phyloP scores from a whole-genome alignment of 2,797 vertebrate species.

The Capromys pilorides region DNA sequence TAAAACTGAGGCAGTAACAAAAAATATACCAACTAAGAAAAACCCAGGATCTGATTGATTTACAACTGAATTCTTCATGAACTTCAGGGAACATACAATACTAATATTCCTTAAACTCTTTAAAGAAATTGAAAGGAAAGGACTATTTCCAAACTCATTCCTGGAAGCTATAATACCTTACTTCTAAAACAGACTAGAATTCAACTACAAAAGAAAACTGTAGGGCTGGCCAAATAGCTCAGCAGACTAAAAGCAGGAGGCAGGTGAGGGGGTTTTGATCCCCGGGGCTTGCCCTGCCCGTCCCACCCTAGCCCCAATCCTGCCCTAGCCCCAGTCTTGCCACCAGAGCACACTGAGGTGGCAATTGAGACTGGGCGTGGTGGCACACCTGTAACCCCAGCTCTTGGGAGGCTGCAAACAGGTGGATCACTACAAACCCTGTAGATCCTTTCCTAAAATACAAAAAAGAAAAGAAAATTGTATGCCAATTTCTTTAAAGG shows the following conservation, averaged over 20 bases:
- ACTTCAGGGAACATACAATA: not conserved
- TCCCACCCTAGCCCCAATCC: too few species aligned
- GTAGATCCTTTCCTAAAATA: too few species aligned
- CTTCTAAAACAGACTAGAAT: not conserved
- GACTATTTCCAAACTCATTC: not conserved
- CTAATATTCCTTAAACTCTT: not conserved
- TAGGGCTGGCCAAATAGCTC: too few species aligned
- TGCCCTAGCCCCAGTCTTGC: too few species aligned
- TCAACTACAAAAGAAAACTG: not conserved
- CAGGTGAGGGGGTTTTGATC: too few species aligned
- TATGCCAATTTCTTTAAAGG: not conserved
- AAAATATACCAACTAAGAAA: not conserved
- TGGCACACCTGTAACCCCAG: too few species aligned
- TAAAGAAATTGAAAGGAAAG: not conserved
- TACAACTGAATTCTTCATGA: not conserved
- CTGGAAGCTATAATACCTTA: not conserved
- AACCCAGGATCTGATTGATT: not conserved
- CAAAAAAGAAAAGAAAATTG: not conserved
- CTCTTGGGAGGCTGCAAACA: too few species aligned
- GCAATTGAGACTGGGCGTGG: too few species aligned
- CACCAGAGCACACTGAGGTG: too few species aligned
- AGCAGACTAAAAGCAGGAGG: too few species aligned
- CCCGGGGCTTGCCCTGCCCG: too few species aligned
- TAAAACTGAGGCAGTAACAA: not conserved
- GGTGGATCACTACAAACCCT: too few species aligned